These are phyloP conservation scores for Orycteropus afer DNA, from an alignment of 2,113 vertebrate genomes.

Conservation along the genomic window DNA sequence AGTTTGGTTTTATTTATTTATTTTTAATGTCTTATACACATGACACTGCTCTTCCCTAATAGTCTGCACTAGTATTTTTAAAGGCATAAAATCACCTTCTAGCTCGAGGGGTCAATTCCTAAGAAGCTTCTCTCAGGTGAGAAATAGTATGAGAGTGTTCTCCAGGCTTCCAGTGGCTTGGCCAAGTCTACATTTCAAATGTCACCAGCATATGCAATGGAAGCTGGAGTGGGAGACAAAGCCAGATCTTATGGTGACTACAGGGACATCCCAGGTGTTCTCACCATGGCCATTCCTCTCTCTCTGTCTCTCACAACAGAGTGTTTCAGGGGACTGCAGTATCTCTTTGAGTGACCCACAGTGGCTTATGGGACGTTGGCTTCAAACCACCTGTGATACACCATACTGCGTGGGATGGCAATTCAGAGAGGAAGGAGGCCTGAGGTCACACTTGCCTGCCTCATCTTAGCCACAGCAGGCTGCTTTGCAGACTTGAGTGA, in stretches of 20 bases:
- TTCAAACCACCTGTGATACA: constrained; percentile 65
- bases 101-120: not conserved
- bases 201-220: not conserved
- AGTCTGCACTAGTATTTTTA: not conserved
- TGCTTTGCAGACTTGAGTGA: constrained; percentile 84
- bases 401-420: constrained; percentile 73
- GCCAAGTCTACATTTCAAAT: not conserved
- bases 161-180: not conserved
- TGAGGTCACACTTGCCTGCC: constrained; percentile 71
- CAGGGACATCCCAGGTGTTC: not conserved
- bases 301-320: not conserved
- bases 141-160: not conserved
- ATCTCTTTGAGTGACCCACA: constrained; percentile 40
- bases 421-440: constrained; percentile 68
- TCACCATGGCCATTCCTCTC: not conserved
- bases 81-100: not conserved
- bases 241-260: not conserved
- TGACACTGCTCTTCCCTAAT: accelerated
- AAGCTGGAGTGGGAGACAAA: not conserved
- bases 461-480: constrained; percentile 75
- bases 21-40: accelerated
- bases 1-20: no score
- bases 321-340: not conserved
- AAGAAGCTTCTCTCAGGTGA: not conserved
- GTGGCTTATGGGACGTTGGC: constrained; percentile 84